Conservation (phyloP, 2,113 vertebrate species). For the Muntiacus reevesi region DNA sequence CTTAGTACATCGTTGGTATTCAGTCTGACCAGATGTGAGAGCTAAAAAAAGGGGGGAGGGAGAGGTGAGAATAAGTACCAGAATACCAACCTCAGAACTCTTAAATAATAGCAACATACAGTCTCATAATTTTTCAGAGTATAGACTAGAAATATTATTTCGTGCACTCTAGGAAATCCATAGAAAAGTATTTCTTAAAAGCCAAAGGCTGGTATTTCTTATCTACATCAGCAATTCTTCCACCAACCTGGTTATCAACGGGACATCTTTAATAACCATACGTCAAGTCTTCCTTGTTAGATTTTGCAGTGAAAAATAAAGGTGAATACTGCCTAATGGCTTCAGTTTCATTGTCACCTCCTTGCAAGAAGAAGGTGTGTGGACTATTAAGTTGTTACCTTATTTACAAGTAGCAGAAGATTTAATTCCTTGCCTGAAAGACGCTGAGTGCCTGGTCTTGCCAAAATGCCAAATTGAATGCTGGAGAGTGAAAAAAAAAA, state of each 20-base stretch:
- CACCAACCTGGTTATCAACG: not conserved
- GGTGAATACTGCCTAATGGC: not conserved
- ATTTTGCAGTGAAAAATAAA: not conserved
- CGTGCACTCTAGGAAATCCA: not conserved
- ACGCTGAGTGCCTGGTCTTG: not conserved
- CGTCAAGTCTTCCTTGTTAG: not conserved
- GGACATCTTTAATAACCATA: not conserved
- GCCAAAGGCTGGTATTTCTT: not conserved
- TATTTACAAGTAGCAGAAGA: not conserved
- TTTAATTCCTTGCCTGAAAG: not conserved
- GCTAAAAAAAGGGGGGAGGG: not conserved
- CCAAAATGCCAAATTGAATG: not conserved
- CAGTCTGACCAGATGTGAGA: not conserved
- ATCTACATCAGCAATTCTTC: not conserved
- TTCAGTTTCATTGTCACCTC: not conserved
- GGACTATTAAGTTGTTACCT: not conserved
- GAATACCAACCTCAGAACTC: not conserved
- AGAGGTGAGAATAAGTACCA: not conserved
- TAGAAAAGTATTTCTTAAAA: not conserved
- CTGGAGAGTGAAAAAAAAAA: not conserved
- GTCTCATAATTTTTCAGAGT: not conserved
- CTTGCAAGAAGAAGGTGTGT: not conserved
- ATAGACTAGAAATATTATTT: not conserved
- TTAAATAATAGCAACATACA: not conserved
- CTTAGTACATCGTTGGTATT: not conserved